Percentiles rank a stretch among this genome's conserved stretches.
Conservation (phyloP, 2,888 invertebrate genomes). For the Pediacus dermestoides region DNA sequence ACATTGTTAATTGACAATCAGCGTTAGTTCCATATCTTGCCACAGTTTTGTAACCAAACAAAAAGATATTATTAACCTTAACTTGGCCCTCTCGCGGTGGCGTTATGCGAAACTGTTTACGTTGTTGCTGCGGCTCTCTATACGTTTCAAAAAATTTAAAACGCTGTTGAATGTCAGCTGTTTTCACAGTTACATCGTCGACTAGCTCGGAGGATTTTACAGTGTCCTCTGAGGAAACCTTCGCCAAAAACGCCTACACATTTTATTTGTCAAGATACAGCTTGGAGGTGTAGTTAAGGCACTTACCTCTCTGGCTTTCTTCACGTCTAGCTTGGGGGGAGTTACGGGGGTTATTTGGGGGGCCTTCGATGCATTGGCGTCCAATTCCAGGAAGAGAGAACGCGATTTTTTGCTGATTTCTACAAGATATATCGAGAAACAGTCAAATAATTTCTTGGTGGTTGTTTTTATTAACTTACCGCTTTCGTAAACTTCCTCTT, state of each 20-base stretch:
- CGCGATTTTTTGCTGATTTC: constrained; percentile 85
- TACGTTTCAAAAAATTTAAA: constrained; percentile 92
- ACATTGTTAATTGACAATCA: no score
- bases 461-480: constrained; percentile 55
- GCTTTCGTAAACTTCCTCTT: constrained; percentile 75
- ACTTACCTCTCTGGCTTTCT: constrained; percentile 57
- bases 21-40: no score
- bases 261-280: constrained; percentile 1
- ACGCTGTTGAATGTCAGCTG: constrained; percentile 77
- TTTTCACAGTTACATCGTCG: constrained; percentile 76
- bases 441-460: no score
- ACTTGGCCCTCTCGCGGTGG: constrained; percentile 79
- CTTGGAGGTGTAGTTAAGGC: constrained; percentile 6
- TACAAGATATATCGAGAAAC: constrained; percentile 39
- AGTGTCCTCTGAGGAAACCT: constrained; percentile 63
- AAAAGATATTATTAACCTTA: constrained; percentile 56
- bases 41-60: no score
- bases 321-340: constrained; percentile 57
- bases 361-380: constrained; percentile 68
- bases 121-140: constrained; percentile 64
- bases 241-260: constrained; percentile 52
- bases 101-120: constrained; percentile 80
- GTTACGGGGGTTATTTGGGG: constrained; percentile 59
- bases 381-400: constrained; percentile 80
- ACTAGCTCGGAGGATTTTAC: constrained; percentile 69